Percentiles rank a stretch among this genome's conserved stretches.
Evolutionary conservation across 2,113 vertebrate species (phyloP).

Genomic region (Camelus bactrianus): DNA sequence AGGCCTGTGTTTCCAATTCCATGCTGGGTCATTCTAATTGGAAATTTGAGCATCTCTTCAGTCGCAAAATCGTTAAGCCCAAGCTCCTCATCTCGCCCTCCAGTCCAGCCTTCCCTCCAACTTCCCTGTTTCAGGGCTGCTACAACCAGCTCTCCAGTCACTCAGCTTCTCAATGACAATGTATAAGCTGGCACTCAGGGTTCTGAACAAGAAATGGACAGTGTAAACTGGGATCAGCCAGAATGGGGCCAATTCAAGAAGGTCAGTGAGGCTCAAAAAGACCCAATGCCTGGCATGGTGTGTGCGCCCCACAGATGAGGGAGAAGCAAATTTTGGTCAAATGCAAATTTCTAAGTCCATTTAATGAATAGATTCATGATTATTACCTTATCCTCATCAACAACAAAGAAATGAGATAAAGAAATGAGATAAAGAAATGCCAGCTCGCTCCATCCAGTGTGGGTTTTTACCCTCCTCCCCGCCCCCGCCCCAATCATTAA

Average conservation of each 20-base stretch:
- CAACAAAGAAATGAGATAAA: neutral
- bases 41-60: neutral
- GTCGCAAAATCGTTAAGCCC: neutral
- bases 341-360: neutral
- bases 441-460: neutral
- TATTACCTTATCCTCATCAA: neutral
- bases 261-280: neutral
- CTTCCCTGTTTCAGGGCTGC: neutral
- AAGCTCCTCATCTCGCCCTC: neutral
- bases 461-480: neutral
- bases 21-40: neutral
- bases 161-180: neutral
- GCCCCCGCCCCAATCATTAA: neutral
- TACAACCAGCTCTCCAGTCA: neutral
- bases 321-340: neutral
- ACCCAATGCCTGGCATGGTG: neutral
- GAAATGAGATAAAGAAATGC: neutral
- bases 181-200: neutral
- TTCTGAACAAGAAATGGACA: neutral
- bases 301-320: neutral
- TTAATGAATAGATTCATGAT: slow-evolving; percentile 6
- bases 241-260: neutral
- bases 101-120: neutral
- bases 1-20: neutral
- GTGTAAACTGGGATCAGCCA: neutral